A percentile compares a stretch with the other conserved stretches of the same genome.
phyloP scores from a whole-genome alignment of 2,888 invertebrate genomes.

The Caenorhabditis plicata region DNA sequence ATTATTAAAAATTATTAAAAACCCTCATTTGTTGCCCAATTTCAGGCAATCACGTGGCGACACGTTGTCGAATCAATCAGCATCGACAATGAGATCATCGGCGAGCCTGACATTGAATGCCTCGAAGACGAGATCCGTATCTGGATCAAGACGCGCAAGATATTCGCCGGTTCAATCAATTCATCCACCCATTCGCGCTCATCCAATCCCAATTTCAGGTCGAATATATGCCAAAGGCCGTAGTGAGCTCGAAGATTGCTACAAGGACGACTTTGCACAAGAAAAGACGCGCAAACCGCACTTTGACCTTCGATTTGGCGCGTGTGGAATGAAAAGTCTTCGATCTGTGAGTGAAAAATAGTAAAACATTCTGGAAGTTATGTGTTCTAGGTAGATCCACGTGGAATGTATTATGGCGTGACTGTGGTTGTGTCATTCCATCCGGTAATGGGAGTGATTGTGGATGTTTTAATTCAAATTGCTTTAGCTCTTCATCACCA shows the following conservation, averaged over 20 bases:
- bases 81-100: conserved; percentile 65
- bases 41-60: too few relatives aligned
- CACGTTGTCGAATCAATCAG: conserved; percentile 35
- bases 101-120: conserved; percentile 66
- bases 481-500: conserved; percentile 66
- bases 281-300: conserved; percentile 62
- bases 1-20: too few relatives aligned
- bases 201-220: conserved; percentile 38
- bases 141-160: conserved; percentile 61
- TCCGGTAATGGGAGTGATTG: too few relatives aligned
- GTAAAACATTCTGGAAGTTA: background rate
- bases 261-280: conserved; percentile 57
- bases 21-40: too few relatives aligned
- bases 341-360: conserved; percentile 53
- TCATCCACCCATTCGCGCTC: background rate
- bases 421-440: conserved; percentile 65
- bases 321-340: conserved; percentile 65
- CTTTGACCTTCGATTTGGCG: conserved; percentile 61
- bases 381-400: conserved; percentile 59
- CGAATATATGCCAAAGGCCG: conserved; percentile 65
- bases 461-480: too few relatives aligned
- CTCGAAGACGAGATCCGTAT: conserved; percentile 64
- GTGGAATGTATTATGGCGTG: conserved; percentile 66
- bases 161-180: conserved; percentile 26
- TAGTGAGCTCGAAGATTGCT: conserved; percentile 60